Percentiles rank a stretch among this genome's conserved stretches.
These are phyloP conservation scores for Drosophila tani DNA, from an alignment of 1,140 invertebrate species.

Conservation along the genomic window DNA sequence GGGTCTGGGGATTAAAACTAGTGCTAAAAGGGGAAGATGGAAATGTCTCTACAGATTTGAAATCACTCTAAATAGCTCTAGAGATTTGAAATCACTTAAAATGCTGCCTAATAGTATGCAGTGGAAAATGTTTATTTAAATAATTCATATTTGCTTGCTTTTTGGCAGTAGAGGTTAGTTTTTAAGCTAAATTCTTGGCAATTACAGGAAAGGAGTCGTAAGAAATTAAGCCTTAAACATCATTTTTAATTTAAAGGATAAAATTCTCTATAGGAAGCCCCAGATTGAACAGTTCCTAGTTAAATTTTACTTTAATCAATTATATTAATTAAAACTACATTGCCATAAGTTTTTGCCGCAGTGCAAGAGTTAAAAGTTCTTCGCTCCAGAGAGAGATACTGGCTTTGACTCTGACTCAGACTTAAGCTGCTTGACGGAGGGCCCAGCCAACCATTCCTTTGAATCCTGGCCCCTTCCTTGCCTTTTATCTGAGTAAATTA, in stretches of 20 bases:
- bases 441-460: not conserved
- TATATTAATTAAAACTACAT: not conserved
- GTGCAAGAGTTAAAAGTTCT: constrained; percentile 4
- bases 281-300: too few species aligned
- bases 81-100: constrained; percentile 2
- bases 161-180: not conserved
- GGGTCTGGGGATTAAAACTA: constrained; percentile 1
- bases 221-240: not conserved
- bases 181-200: too few species aligned
- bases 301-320: fast-evolving
- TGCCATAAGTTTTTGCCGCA: not conserved
- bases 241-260: not conserved
- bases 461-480: constrained; percentile 23
- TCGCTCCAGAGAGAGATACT: not conserved
- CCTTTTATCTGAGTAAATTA: constrained; percentile 77
- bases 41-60: not conserved
- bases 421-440: constrained; percentile 7
- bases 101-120: not conserved
- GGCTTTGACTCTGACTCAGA: constrained; percentile 9
- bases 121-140: not conserved
- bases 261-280: not conserved
- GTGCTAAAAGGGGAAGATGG: not conserved
- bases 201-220: not conserved
- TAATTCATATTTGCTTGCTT: not conserved
- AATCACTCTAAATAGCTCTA: not conserved